Conservation (phyloP, 2,113 vertebrate genomes). For the Callocephalon fimbriatum region DNA sequence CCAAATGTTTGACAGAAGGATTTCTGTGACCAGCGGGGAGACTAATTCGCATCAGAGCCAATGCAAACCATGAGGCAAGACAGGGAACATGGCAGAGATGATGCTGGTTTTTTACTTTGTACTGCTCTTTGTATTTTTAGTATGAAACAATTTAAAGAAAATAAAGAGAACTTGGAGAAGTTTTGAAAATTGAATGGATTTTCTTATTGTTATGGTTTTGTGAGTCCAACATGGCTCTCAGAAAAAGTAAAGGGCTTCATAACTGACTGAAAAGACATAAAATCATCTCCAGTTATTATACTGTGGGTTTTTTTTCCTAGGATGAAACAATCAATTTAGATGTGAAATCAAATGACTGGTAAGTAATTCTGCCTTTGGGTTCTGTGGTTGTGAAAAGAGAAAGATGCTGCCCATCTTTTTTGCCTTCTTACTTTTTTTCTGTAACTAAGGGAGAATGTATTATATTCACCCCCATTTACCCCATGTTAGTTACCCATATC, state of each 20-base stretch:
- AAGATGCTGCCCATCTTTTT: neutral
- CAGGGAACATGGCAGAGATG: neutral
- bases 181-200: neutral
- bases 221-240: neutral
- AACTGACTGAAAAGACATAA: neutral
- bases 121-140: neutral
- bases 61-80: neutral
- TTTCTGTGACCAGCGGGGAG: neutral
- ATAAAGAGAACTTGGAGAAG: too few species aligned
- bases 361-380: neutral
- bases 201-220: neutral
- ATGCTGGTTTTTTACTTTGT: neutral
- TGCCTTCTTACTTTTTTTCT: neutral
- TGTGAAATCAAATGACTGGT: conserved; percentile 52
- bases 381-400: neutral
- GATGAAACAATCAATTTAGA: conserved; percentile 35
- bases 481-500: neutral
- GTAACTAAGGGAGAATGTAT: neutral
- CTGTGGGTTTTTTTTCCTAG: neutral
- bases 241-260: neutral
- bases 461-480: neutral
- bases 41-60: neutral
- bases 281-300: neutral
- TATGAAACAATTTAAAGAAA: neutral
- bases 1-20: neutral